phyloP scores from a whole-genome alignment of 2,113 vertebrate species.

The Nestor notabilis region DNA sequence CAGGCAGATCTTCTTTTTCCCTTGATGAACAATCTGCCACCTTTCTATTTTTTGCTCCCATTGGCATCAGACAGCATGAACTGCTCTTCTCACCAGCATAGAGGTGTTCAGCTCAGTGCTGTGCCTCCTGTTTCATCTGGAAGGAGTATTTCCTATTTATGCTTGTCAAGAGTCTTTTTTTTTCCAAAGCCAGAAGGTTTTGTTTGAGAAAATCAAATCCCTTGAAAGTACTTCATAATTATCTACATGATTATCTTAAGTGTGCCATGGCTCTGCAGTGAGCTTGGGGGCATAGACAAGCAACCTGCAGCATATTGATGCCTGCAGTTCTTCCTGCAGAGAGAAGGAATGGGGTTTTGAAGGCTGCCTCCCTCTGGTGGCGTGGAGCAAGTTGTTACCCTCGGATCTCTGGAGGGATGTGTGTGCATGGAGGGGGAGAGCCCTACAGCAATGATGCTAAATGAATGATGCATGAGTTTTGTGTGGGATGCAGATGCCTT shows the following conservation, averaged over 20 bases:
- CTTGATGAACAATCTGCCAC: background rate
- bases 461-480: constrained; percentile 2
- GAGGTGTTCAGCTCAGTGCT: background rate
- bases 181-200: background rate
- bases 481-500: background rate
- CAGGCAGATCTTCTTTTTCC: background rate
- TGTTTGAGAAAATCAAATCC: constrained; percentile 35
- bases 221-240: constrained; percentile 40
- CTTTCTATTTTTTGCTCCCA: background rate
- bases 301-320: fast-evolving
- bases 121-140: background rate
- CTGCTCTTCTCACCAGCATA: background rate
- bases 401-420: background rate
- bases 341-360: background rate
- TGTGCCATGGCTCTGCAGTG: background rate
- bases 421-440: background rate
- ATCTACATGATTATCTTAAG: constrained; percentile 35
- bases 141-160: constrained; percentile 29
- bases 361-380: background rate
- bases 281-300: background rate
- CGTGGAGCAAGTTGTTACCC: fast-evolving
- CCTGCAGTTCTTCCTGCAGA: background rate
- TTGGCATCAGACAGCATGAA: background rate
- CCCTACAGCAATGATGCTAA: background rate
- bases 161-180: constrained; percentile 8